Evolutionary conservation across 2,888 invertebrate species (phyloP).

Genomic region (Sipunculus nudus): DNA sequence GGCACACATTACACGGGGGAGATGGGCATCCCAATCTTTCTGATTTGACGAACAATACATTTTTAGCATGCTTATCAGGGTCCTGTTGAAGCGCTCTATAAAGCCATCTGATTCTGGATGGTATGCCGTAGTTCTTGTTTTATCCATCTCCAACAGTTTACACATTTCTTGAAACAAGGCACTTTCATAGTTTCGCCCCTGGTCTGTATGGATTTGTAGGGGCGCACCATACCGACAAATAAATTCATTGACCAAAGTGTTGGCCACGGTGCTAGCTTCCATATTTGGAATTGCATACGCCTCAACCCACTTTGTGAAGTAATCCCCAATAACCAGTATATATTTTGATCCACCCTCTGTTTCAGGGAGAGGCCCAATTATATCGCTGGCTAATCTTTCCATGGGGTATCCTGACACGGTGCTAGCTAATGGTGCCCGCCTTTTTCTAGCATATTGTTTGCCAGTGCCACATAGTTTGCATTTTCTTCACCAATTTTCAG

Average conservation of each 20-base stretch:
- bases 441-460: too few relatives aligned
- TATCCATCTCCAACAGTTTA: background rate
- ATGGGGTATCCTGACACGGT: too few relatives aligned
- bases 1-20: too few relatives aligned
- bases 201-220: background rate
- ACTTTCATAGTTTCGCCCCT: background rate
- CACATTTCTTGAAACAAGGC: background rate
- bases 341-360: background rate
- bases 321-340: background rate
- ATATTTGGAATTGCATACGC: background rate
- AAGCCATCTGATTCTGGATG: background rate
- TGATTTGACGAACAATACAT: too few relatives aligned
- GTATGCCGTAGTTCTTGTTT: background rate
- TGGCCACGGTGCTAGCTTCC: background rate
- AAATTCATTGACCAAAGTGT: background rate
- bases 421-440: too few relatives aligned
- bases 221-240: background rate
- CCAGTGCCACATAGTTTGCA: too few relatives aligned
- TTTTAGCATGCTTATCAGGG: too few relatives aligned
- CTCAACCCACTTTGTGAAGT: slow-evolving; percentile 3
- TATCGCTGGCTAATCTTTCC: background rate
- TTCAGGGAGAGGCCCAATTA: background rate
- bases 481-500: too few relatives aligned
- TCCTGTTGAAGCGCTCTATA: too few relatives aligned
- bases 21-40: too few relatives aligned